Base-by-base conservation (phyloP, 2,888 invertebrate species). In the Caenorhabditis wallacei region DNA sequence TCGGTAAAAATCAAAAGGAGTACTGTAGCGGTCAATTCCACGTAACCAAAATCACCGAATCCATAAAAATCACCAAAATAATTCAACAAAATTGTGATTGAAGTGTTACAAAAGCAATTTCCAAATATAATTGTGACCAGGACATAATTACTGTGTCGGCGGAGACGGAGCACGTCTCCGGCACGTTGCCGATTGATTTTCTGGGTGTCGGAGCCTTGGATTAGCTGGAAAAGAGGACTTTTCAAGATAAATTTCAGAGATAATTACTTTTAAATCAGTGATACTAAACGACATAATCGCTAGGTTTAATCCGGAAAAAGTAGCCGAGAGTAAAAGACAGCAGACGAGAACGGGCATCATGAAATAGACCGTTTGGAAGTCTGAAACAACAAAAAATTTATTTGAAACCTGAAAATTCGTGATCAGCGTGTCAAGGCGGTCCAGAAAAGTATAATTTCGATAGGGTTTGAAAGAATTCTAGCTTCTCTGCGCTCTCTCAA, bases 241-340 rank as follows among this genome's bases (percentile, higher is more conserved):
- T n/a, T 18, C 11, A 26, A 16, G 1, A 30, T 13, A 24, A 24
- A 54, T 54, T 26, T 59, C 26, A 2, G 24, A 5, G 11, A 46
- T 63, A n/a, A n/a, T 20, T 16, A 84, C 84, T 78, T 79, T 57
- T 35, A 87, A 70, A 26, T 85, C 84, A 57, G 68, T 79, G 24
- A 82, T 94, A 92, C 98, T 97, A 92, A 98, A 93, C 0, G 98
- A 95, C 97, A 98, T 97, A 16, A 98, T 94, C 0, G 98, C 94
- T 46, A 99, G 93, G 93, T 98, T 98, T 43, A 98, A 93, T 0
- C 98, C 98, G 70, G 97, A 97, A 92, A 98, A 98, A 1, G 98
- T 93, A 0, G 97, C 96, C 0, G 98, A 98, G 90, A 98, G 95
- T 86, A 94, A 93, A 46, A 98, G 93, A 86, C 98, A 95, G 11